Base-by-base conservation (phyloP, 2,113 vertebrate species). In the Notothenia coriiceps region DNA sequence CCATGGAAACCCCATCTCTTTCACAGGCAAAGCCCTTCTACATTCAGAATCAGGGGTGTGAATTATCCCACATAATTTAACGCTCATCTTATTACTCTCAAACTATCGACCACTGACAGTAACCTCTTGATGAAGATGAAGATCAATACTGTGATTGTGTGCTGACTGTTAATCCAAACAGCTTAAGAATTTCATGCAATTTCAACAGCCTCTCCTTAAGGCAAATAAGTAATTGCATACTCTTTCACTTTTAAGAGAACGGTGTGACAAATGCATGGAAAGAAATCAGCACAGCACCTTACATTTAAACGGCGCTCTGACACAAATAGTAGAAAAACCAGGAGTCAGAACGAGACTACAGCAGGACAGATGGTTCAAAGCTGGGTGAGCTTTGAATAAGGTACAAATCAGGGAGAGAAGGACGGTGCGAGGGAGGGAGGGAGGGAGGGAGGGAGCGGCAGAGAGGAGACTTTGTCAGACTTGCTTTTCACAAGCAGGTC, bases 1-100 rank as follows among this genome's bases (percentile, higher is more conserved):
- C 93, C 92, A 94, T 94, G 91, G 94, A 88, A 94, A 95, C 93
- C 81, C 88, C 87, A 69, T 94, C 92, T 93, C 90, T 81, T 89
- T 92, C 86, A 89, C 84, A 90, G 84, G 82, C 86, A 85, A 77
- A 89, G 70, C 81, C 77, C 57, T 54, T 88, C 76, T 63, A 92
- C 89, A 77, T 90, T 87, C 77, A 80, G 68, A 83, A 72, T 59
- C 74, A 75, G 74, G 69, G 64, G 71, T 82, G 82, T 87, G 81
- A 88, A 88, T 87, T 83, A 88, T 82, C 84, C 51, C 77, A 80
- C 86, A 61, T 80, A 86, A 86, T 84, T 86, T 82, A 76, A 59
- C 22, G 1, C 74, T 86, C 51, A 61, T 49, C 46, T 66, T 61
- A 74, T 77, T 62, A 69, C 75, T 61, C 43, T 20, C 29, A 6